Percentiles rank a stretch among this genome's conserved stretches.
phyloP scores from a whole-genome alignment of 2,888 invertebrate species.

The Platycnemis pennipes region DNA sequence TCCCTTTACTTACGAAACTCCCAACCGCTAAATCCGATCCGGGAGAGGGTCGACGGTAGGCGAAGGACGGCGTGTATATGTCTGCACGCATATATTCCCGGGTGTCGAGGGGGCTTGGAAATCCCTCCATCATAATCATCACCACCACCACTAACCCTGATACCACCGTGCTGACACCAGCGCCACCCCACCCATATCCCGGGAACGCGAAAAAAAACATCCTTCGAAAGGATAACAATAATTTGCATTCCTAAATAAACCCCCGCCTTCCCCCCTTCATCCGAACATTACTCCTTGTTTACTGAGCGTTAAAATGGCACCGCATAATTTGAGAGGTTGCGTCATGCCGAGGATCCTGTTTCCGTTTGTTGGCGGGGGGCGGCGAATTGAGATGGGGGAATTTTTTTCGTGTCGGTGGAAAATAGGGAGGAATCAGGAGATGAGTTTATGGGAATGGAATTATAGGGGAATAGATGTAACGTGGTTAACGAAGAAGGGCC shows the following conservation, averaged over 20 bases:
- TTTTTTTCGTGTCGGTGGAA: not conserved
- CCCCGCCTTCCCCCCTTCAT: conserved; percentile 30
- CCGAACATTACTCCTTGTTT: conserved; percentile 61
- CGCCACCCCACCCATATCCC: not conserved
- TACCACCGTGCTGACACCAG: not conserved
- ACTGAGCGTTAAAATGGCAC: conserved; percentile 58
- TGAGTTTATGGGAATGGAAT: not conserved
- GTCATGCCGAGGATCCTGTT: conserved; percentile 26
- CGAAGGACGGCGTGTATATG: not conserved
- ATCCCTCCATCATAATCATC: not conserved
- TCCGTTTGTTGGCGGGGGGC: not conserved
- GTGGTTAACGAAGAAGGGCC: no score
- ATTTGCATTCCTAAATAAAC: conserved; percentile 63
- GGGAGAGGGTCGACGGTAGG: not conserved
- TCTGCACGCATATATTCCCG: not conserved
- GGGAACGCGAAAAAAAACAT: not conserved
- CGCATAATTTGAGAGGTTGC: conserved; percentile 40
- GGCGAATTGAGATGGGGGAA: not conserved
- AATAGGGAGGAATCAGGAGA: not conserved
- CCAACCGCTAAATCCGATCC: not conserved
- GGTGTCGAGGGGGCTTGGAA: not conserved
- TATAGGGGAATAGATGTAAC: no score
- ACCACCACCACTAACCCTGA: not conserved
- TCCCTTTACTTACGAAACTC: conserved; percentile 29
- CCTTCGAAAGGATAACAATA: conserved; percentile 59